phyloP scores from a whole-genome alignment of 1,140 invertebrate species.

The Oncopodura yosiiana region DNA sequence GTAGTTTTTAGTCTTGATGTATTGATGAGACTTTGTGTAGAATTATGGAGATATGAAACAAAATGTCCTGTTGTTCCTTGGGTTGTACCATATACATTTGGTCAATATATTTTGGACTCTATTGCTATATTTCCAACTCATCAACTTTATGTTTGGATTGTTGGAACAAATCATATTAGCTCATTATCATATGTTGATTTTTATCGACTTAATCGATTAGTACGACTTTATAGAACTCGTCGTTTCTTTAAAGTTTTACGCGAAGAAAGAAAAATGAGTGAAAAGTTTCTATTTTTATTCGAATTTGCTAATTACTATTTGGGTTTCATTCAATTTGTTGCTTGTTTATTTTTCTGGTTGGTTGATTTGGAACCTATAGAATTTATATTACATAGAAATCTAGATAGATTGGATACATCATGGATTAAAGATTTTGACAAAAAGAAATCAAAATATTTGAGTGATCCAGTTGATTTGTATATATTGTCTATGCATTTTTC shows the following conservation, averaged over 20 bases:
- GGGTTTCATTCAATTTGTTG: slow-evolving; percentile 18
- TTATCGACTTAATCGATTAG: slow-evolving; percentile 16
- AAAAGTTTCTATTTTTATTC: background rate
- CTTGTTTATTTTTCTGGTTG: slow-evolving; percentile 13
- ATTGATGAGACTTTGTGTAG: slow-evolving; percentile 4
- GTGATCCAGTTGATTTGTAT: slow-evolving; percentile 6
- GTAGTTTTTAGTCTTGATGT: slow-evolving; percentile 8
- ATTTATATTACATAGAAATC: background rate
- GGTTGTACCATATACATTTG: slow-evolving; percentile 4
- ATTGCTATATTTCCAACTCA: slow-evolving; percentile 19
- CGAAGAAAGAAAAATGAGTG: slow-evolving; percentile 5
- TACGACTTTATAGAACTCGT: slow-evolving; percentile 3
- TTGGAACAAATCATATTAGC: background rate
- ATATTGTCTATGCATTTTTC: slow-evolving; percentile 16
- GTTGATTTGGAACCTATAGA: slow-evolving; percentile 6
- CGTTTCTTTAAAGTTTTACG: slow-evolving; percentile 8
- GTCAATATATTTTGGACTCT: slow-evolving; percentile 8
- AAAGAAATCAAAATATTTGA: slow-evolving; percentile 12
- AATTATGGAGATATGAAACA: slow-evolving; percentile 13
- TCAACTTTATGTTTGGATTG: slow-evolving; percentile 6
- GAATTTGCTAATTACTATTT: slow-evolving; percentile 8
- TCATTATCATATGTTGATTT: slow-evolving; percentile 4
- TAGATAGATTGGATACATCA: background rate
- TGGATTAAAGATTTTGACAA: slow-evolving; percentile 2
- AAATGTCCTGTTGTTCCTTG: background rate